A percentile compares a stretch with the other conserved stretches of the same genome.
phyloP scores from a whole-genome alignment of 2,797 vertebrate species.

The Trichosurus vulpecula region DNA sequence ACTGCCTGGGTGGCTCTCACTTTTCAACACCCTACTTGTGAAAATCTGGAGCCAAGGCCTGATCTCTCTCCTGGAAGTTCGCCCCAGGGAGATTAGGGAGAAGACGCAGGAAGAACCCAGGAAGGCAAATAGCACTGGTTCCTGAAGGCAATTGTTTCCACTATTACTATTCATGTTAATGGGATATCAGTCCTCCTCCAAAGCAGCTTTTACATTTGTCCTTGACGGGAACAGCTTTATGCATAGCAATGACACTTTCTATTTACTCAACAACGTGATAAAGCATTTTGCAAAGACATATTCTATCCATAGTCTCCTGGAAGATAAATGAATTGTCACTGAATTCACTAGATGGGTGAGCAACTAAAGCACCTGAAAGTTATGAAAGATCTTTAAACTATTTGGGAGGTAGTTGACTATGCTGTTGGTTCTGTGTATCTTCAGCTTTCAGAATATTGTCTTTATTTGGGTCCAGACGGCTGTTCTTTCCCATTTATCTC shows the following conservation, averaged over 20 bases:
- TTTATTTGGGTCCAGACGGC: background rate
- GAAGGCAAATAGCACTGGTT: constrained; percentile 48
- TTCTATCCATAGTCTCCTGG: constrained; percentile 67
- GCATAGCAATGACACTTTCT: constrained; percentile 77
- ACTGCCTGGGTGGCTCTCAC: background rate
- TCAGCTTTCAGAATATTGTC: background rate
- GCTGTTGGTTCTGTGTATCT: constrained; percentile 13
- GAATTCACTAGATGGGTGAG: constrained; percentile 72
- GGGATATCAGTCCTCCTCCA: constrained; percentile 71
- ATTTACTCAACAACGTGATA: constrained; percentile 75
- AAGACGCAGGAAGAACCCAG: constrained; percentile 22
- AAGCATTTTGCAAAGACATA: constrained; percentile 76
- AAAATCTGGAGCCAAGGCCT: constrained; percentile 33
- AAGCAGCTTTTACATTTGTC: constrained; percentile 80
- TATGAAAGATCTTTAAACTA: constrained; percentile 42
- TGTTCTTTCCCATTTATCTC: background rate
- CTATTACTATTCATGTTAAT: constrained; percentile 69
- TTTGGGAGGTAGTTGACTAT: constrained; percentile 36
- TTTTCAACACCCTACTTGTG: background rate
- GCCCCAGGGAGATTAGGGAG: constrained; percentile 18
- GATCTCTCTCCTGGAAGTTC: constrained; percentile 20
- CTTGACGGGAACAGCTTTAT: constrained; percentile 78
- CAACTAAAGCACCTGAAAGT: constrained; percentile 75
- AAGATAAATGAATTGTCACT: constrained; percentile 69
- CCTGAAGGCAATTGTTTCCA: constrained; percentile 60